These are phyloP conservation scores for Vireo altiloquus DNA, from an alignment of 2,113 vertebrate genomes.

Conservation along the genomic window DNA sequence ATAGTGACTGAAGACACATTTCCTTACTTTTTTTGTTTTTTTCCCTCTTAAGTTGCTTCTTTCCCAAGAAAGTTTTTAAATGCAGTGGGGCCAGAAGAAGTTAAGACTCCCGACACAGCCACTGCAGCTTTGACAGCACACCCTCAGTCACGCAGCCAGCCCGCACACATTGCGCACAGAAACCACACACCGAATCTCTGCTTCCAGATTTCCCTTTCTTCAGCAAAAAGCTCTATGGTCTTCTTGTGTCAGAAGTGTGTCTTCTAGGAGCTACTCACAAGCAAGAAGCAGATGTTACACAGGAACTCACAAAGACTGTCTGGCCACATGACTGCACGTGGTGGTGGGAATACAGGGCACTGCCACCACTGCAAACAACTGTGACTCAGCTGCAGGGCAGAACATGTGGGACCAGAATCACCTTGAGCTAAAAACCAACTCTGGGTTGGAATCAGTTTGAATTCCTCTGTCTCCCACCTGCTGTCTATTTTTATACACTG, in stretches of 20 bases:
- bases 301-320: background rate
- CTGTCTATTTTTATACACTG: background rate
- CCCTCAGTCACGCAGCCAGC: rapidly evolving
- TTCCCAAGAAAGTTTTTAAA: background rate
- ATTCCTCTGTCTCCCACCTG: background rate
- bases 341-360: background rate
- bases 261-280: background rate
- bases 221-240: background rate
- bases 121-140: background rate
- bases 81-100: background rate
- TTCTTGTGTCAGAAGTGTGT: background rate
- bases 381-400: background rate
- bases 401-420: background rate
- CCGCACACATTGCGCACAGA: background rate
- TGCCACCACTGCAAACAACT: background rate
- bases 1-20: background rate
- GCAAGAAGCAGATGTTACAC: background rate
- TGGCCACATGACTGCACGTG: rapidly evolving
- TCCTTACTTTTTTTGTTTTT: background rate
- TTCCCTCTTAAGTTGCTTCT: background rate
- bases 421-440: background rate
- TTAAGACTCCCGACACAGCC: background rate
- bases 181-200: background rate
- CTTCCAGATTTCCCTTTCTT: background rate
- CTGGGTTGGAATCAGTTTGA: background rate